Base-by-base conservation (phyloP, 2,113 vertebrate genomes). In the Casuarius casuarius region DNA sequence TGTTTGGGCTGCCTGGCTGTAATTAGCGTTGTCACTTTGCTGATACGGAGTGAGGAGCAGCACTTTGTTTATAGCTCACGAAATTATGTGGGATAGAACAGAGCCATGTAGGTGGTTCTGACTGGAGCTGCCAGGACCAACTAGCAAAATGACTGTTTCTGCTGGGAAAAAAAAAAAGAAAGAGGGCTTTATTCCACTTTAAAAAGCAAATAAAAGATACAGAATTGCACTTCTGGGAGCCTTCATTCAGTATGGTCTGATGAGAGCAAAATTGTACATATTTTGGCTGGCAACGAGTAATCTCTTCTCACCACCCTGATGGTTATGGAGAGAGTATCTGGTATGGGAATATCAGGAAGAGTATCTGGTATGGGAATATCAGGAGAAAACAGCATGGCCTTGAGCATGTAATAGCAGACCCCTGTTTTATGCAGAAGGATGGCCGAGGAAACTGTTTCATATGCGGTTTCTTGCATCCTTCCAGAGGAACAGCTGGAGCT, bases 111-210 rank as follows among this genome's bases (percentile, higher is more conserved):
- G 96, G 86, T 92, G 48, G 46, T 82, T 95, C 92, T 80, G 54
- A 84, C 62, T 82, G 38, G 54, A 97, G 56, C 76, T 92, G 76
- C 85, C 91, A 94, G 95, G 72, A 76, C 82, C 79, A 90, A 56
- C 59, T 84, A 87, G 28, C 25, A 48, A 95, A 95, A 95, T 80
- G 1, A 46, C 25, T 78, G 59, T 72, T 90, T 77, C 70, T 83
- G 38, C 52, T 89, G 77, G n/a, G 29, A 17, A 84, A 79, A 85
- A 84, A 83, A 87, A 78, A 52, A 89, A 35, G 67, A 73, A 52
- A 83, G 6, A 61, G 26, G 28, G 17, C 25, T 62, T 87, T 76
- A 72, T 58, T 85, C 17, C 21, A 12, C 38, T 56, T 40, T 83
- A 72, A 87, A 89, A 89, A 80, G 12, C 26, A 73, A 85, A 92